A percentile compares a stretch with the other conserved stretches of the same genome.
phyloP scores from a whole-genome alignment of 2,888 invertebrate genomes.

The Macrophya annulata region DNA sequence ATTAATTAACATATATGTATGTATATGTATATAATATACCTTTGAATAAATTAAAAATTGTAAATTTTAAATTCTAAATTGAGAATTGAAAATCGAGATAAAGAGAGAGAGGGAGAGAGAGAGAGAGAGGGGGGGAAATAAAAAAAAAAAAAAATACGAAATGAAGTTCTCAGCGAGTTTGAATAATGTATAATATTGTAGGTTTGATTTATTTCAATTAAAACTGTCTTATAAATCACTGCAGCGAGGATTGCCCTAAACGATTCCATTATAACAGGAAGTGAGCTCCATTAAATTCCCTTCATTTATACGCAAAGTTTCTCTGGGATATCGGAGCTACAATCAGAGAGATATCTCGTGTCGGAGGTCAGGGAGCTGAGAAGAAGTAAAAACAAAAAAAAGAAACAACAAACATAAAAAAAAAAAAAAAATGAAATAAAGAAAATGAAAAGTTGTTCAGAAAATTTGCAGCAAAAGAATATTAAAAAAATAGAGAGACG shows the following conservation, averaged over 20 bases:
- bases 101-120: not conserved
- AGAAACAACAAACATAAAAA: too few relatives aligned
- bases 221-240: constrained; percentile 45
- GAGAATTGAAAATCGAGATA: not conserved
- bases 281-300: constrained; percentile 43
- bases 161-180: not conserved
- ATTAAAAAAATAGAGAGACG: not conserved
- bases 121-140: not conserved
- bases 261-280: constrained; percentile 47
- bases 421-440: not conserved
- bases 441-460: not conserved
- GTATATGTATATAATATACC: not conserved
- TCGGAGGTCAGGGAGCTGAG: not conserved
- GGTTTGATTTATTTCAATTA: constrained; percentile 44
- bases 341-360: constrained; percentile 26
- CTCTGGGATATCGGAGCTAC: constrained; percentile 4
- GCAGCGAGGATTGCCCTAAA: constrained; percentile 34
- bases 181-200: constrained; percentile 20
- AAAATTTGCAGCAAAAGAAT: too few relatives aligned
- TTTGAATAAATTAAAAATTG: not conserved
- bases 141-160: not conserved
- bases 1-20: not conserved
- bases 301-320: constrained; percentile 46
- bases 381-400: not conserved
- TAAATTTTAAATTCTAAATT: not conserved